Evolutionary conservation across 1,140 invertebrate species (phyloP), one percentile per base, ranked within the genome.

Genomic region (Brachionus manjavacas): DNA sequence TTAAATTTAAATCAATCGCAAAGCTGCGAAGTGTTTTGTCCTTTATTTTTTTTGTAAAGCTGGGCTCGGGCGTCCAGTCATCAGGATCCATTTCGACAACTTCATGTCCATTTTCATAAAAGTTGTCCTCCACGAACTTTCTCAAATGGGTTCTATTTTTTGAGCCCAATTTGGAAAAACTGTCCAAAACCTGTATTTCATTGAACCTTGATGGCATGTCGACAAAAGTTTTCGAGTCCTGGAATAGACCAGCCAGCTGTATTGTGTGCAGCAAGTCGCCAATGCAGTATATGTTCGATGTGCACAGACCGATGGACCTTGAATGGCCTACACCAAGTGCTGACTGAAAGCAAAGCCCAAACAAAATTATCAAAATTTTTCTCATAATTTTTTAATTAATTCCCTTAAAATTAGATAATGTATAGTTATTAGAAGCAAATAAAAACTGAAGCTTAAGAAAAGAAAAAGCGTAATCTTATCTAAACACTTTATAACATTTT

Each of bases 221-320:
- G 4, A 84, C 83, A 41, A 84, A 76, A 12, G 68, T 74, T 20
- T 84, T 84, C 16, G 83, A 84, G 35, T 84, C 83, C 9, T 72
- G 35, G 20, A 70, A 84, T 3, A 84, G 25, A 20, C 46, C 31
- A 23, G 23, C 25, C 64, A 84, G 66, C 46, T 84, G 81, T 7
- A 84, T 23, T 8, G 43, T 84, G 31, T 84, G 81, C 46, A 84
- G 20, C 1, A 84, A n/a, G 9, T 43, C 43, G n/a, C 81, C 81
- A 28, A 20, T 41, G 35, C 81, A 84, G 60, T 81, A 81, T 12
- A 81, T 20, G 2, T 23, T 20, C 12, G 79, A 81, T 12, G n/a
- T 64, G 25, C 79, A 81, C 0, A 76, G 43, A 23, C 72, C 72
- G 25, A 76, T 14, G 11, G 39, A 41, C 12, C n/a, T 70, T 2